A percentile compares a stretch with the other conserved stretches of the same genome.
phyloP scores from a whole-genome alignment of 2,113 vertebrate genomes.

The Takifugu bimaculatus region DNA sequence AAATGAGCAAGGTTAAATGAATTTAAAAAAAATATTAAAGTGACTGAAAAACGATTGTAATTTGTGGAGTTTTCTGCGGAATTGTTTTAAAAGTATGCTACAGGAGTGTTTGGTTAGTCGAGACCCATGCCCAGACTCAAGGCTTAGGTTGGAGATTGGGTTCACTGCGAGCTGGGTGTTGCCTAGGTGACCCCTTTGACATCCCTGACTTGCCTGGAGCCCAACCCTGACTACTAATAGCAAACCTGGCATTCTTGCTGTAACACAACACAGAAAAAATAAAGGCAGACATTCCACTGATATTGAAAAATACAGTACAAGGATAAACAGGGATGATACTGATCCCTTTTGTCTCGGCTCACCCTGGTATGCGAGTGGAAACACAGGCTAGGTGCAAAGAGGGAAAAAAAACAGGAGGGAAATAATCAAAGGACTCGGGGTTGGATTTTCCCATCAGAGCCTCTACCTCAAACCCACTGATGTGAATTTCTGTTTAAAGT shows the following conservation, averaged over 20 bases:
- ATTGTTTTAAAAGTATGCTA: slow-evolving; percentile 7
- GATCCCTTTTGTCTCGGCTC: slow-evolving; percentile 54
- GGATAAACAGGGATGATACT: slow-evolving; percentile 63
- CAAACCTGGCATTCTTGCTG: slow-evolving; percentile 48
- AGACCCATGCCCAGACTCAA: background rate
- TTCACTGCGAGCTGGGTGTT: background rate
- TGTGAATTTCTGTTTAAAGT: slow-evolving; percentile 24
- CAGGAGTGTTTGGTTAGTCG: slow-evolving; percentile 30
- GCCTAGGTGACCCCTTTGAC: slow-evolving; percentile 28
- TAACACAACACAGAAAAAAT: slow-evolving; percentile 55
- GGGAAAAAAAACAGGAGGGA: slow-evolving; percentile 12
- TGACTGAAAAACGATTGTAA: slow-evolving; percentile 12
- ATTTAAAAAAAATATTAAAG: slow-evolving; percentile 20
- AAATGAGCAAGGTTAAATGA: slow-evolving; percentile 13
- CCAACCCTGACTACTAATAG: slow-evolving; percentile 23
- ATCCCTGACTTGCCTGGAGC: slow-evolving; percentile 30
- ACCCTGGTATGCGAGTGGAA: slow-evolving; percentile 34
- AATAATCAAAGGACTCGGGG: background rate
- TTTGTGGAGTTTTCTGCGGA: slow-evolving; percentile 18
- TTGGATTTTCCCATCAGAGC: slow-evolving; percentile 21
- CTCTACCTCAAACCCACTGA: slow-evolving; percentile 5
- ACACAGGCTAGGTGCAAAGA: slow-evolving; percentile 23
- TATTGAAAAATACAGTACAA: slow-evolving; percentile 66
- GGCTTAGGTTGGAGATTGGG: background rate
- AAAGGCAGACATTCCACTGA: slow-evolving; percentile 67